A percentile compares a stretch with the other conserved stretches of the same genome.
Conservation (phyloP, 2,888 invertebrate species). For the Trachelus troglodyta region DNA sequence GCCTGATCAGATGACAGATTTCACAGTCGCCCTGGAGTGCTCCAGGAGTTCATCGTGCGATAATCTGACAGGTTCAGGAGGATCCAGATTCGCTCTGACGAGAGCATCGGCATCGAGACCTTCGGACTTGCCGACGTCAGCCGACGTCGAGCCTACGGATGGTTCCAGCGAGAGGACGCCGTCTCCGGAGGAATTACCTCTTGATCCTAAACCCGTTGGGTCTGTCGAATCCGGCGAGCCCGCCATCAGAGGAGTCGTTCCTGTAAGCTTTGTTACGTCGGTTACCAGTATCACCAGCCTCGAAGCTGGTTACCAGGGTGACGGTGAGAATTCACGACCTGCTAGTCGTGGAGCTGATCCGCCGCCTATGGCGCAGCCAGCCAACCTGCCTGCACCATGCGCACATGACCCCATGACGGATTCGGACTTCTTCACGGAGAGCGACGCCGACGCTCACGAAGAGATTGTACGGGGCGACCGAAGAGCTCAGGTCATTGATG, state of each 20-base stretch:
- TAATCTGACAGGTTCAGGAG: slow-evolving; percentile 66
- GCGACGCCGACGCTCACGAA: slow-evolving; percentile 88
- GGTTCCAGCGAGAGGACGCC: slow-evolving; percentile 77
- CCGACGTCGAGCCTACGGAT: slow-evolving; percentile 43
- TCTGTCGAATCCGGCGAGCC: slow-evolving; percentile 40
- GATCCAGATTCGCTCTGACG: slow-evolving; percentile 49
- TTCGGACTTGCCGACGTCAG: slow-evolving; percentile 36
- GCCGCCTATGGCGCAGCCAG: slow-evolving; percentile 71
- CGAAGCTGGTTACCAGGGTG: slow-evolving; percentile 94
- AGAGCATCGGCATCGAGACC: slow-evolving; percentile 45
- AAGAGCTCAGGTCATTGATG: slow-evolving; percentile 86
- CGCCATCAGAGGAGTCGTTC: slow-evolving; percentile 65
- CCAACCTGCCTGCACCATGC: slow-evolving; percentile 70
- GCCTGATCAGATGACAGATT: slow-evolving; percentile 87
- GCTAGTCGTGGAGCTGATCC: slow-evolving; percentile 85
- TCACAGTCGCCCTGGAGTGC: slow-evolving; percentile 71
- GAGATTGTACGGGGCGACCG: slow-evolving; percentile 78
- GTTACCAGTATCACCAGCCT: slow-evolving; percentile 92
- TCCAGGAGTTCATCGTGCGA: slow-evolving; percentile 76
- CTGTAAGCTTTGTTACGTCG: slow-evolving; percentile 81
- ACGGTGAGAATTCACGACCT: slow-evolving; percentile 89
- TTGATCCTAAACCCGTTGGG: slow-evolving; percentile 72
- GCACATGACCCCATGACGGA: slow-evolving; percentile 90
- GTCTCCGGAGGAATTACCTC: slow-evolving; percentile 85
- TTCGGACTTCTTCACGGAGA: slow-evolving; percentile 91